Percentiles rank a stretch among this genome's conserved stretches.
Conservation (phyloP, 2,888 invertebrate species). For the Eupithecia vulgata region DNA sequence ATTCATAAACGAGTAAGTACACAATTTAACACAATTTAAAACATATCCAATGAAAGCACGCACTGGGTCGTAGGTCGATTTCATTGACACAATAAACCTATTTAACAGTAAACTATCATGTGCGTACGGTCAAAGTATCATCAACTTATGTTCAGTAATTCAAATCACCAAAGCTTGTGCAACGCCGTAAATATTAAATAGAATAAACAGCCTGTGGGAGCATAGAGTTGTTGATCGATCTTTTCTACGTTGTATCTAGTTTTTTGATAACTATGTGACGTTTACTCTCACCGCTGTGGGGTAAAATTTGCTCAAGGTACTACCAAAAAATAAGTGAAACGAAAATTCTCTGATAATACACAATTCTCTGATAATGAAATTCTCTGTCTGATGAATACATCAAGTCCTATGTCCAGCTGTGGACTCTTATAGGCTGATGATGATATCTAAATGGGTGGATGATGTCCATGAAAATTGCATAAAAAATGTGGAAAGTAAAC, state of each 20-base stretch:
- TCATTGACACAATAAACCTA: constrained; percentile 46
- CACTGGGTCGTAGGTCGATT: constrained; percentile 51
- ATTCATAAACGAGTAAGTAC: background rate
- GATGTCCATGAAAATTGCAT: background rate
- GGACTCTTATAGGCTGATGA: too few relatives aligned
- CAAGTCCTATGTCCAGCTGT: too few relatives aligned
- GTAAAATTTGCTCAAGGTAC: too few relatives aligned
- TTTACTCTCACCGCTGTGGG: background rate
- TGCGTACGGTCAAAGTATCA: constrained; percentile 5
- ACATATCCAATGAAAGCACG: constrained; percentile 14
- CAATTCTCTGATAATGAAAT: too few relatives aligned
- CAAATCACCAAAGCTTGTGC: constrained; percentile 33
- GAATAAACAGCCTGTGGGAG: constrained; percentile 43
- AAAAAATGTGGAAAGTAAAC: background rate
- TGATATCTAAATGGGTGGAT: too few relatives aligned
- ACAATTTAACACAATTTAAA: background rate
- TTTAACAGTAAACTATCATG: constrained; percentile 10
- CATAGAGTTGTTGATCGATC: background rate
- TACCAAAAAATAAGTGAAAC: too few relatives aligned
- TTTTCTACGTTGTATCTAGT: background rate
- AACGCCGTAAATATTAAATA: constrained; percentile 62
- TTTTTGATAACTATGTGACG: background rate
- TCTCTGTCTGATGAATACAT: too few relatives aligned
- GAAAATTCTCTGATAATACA: too few relatives aligned
- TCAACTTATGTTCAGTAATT: constrained; percentile 19